Conservation (phyloP, 2,797 vertebrate species). For the Sebastes ruberrimus region DNA sequence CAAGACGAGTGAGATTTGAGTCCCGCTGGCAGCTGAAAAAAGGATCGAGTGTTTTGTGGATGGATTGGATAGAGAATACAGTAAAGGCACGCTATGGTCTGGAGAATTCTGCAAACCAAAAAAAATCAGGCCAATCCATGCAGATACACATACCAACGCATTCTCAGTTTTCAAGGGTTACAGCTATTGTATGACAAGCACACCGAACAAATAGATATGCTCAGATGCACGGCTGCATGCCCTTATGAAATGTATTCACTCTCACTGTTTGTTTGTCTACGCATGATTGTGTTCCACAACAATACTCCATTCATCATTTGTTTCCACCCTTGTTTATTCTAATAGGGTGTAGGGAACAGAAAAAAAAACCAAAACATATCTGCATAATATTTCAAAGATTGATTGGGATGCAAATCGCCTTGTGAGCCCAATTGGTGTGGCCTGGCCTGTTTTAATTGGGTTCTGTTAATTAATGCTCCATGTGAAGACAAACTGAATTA, state of each 20-base stretch:
- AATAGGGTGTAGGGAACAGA: conserved; percentile 50
- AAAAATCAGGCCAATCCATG: background rate
- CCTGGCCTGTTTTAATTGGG: conserved; percentile 79
- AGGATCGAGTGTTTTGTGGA: conserved; percentile 19
- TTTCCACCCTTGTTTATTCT: conserved; percentile 65
- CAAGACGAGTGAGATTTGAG: conserved; percentile 63
- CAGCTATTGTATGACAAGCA: conserved; percentile 15
- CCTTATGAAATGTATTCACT: conserved; percentile 55
- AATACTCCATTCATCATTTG: conserved; percentile 66
- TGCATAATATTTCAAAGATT: conserved; percentile 72
- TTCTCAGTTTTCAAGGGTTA: conserved; percentile 24
- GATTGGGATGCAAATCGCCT: conserved; percentile 81
- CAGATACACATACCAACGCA: background rate
- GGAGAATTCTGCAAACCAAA: conserved; percentile 1
- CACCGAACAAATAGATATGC: conserved; percentile 26
- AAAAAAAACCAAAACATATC: conserved; percentile 35
- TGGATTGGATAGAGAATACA: conserved; percentile 20
- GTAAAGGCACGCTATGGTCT: background rate
- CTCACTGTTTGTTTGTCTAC: conserved; percentile 58
- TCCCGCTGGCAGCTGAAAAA: conserved; percentile 47
- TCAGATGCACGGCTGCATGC: conserved; percentile 19
- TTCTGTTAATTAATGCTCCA: conserved; percentile 81
- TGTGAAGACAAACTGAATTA: conserved; percentile 78
- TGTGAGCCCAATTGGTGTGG: conserved; percentile 71
- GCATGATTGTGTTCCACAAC: conserved; percentile 58